phyloP scores from a whole-genome alignment of 2,888 invertebrate species.

The Operophtera brumata region DNA sequence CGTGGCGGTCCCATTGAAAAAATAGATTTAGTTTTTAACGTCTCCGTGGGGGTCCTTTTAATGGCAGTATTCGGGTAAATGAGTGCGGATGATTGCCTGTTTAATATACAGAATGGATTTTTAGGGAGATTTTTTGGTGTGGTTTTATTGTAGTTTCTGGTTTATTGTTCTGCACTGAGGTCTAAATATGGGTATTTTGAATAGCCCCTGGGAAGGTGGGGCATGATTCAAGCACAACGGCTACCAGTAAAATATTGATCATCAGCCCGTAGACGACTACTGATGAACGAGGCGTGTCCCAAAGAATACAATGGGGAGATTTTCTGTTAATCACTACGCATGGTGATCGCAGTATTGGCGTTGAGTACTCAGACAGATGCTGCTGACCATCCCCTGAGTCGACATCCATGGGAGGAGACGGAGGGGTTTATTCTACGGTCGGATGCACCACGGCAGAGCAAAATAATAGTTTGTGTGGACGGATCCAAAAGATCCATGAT shows the following conservation, averaged over 20 bases:
- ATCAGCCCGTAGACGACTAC: too few species aligned
- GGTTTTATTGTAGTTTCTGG: constrained; percentile 34
- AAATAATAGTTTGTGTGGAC: background rate
- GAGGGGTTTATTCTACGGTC: too few species aligned
- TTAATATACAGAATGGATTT: constrained; percentile 37
- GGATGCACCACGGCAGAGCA: too few species aligned
- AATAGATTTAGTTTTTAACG: constrained; percentile 58
- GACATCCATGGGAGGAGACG: too few species aligned
- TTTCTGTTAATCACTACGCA: too few species aligned
- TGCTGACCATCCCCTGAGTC: too few species aligned
- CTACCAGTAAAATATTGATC: background rate
- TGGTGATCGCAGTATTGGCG: too few species aligned
- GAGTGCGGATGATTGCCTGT: constrained; percentile 47
- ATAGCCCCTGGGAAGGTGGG: background rate
- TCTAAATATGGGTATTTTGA: constrained; percentile 2
- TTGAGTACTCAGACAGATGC: too few species aligned
- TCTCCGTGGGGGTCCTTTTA: constrained; percentile 50
- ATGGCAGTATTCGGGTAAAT: constrained; percentile 40
- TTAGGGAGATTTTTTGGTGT: constrained; percentile 33
- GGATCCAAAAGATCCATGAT: background rate
- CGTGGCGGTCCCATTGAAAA: constrained; percentile 64
- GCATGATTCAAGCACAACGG: background rate
- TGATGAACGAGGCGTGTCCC: too few species aligned
- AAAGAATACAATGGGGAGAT: too few species aligned
- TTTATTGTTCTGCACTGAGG: constrained; percentile 12